Percentiles rank a stretch among this genome's conserved stretches.
Conservation (phyloP, 2,797 vertebrate genomes). For the Trematomus bernacchii region DNA sequence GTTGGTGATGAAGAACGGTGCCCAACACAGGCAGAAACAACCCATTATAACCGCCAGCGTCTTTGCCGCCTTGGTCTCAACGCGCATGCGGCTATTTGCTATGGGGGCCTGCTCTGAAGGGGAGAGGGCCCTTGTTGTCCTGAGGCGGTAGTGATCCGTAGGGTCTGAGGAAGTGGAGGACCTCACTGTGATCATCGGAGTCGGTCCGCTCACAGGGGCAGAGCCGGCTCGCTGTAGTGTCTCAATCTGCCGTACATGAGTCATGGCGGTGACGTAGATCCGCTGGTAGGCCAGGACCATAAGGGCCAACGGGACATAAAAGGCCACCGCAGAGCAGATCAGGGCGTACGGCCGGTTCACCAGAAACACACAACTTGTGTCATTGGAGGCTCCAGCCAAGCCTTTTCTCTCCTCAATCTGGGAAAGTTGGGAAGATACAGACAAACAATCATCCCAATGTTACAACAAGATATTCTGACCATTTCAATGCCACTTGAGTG, state of each 20-base stretch:
- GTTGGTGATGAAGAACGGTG: constrained; percentile 88
- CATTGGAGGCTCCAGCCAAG: constrained; percentile 70
- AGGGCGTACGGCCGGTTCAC: constrained; percentile 88
- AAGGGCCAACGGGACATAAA: constrained; percentile 86
- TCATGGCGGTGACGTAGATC: constrained; percentile 89
- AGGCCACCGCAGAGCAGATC: constrained; percentile 87
- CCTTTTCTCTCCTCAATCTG: constrained; percentile 82
- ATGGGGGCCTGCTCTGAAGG: constrained; percentile 60
- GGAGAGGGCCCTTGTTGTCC: constrained; percentile 38
- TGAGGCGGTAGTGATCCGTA: constrained; percentile 51
- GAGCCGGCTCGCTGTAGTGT: constrained; percentile 86
- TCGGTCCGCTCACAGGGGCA: constrained; percentile 58
- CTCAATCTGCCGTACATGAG: constrained; percentile 86
- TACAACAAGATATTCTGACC: neutral
- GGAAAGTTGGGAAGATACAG: neutral
- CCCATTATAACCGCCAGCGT: constrained; percentile 88
- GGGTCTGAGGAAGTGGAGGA: constrained; percentile 71
- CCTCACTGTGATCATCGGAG: constrained; percentile 36
- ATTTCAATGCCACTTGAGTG: neutral
- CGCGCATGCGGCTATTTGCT: constrained; percentile 80
- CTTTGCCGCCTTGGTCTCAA: constrained; percentile 89
- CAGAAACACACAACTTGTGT: constrained; percentile 87
- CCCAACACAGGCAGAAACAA: constrained; percentile 89
- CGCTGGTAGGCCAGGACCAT: constrained; percentile 89
- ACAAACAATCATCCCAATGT: constrained; percentile 5